Evolutionary conservation across 2,113 vertebrate species (phyloP).

Genomic region (Peromyscus polionotus): DNA sequence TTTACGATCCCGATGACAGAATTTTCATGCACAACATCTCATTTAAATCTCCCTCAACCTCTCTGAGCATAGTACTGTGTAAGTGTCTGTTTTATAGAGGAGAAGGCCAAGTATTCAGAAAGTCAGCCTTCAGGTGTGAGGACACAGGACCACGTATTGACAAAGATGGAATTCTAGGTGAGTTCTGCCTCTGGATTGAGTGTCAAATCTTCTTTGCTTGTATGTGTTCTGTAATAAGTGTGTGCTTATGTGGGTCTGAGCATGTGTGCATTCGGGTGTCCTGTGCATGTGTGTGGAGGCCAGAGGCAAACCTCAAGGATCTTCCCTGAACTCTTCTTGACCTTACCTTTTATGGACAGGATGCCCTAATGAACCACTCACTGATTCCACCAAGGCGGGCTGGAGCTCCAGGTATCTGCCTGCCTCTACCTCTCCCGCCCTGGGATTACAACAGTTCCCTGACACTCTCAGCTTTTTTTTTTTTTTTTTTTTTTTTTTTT

Average conservation of each 20-base stretch:
- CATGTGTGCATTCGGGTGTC: not conserved
- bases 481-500: too few relatives aligned
- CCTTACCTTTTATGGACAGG: not conserved
- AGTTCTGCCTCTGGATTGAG: not conserved
- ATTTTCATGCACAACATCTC: not conserved
- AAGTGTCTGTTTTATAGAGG: not conserved
- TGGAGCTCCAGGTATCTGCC: too few relatives aligned
- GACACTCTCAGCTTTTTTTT: not conserved
- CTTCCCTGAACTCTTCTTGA: not conserved
- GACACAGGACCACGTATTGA: not conserved
- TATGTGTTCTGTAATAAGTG: not conserved
- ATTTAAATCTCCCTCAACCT: not conserved
- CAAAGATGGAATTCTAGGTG: not conserved
- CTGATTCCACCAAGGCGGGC: not conserved
- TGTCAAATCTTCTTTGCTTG: not conserved
- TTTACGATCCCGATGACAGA: not conserved
- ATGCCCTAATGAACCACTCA: not conserved
- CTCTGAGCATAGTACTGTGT: not conserved
- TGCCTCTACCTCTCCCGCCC: not conserved
- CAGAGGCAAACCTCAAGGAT: not conserved
- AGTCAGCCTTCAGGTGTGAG: accelerated
- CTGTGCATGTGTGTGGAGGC: not conserved
- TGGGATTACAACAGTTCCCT: not conserved
- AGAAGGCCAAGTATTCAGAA: not conserved
- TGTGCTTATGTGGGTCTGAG: not conserved